A percentile compares a stretch with the other conserved stretches of the same genome.
These are phyloP conservation scores for Coccyzus lansbergi DNA, from an alignment of 2,797 vertebrate species.

Conservation along the genomic window DNA sequence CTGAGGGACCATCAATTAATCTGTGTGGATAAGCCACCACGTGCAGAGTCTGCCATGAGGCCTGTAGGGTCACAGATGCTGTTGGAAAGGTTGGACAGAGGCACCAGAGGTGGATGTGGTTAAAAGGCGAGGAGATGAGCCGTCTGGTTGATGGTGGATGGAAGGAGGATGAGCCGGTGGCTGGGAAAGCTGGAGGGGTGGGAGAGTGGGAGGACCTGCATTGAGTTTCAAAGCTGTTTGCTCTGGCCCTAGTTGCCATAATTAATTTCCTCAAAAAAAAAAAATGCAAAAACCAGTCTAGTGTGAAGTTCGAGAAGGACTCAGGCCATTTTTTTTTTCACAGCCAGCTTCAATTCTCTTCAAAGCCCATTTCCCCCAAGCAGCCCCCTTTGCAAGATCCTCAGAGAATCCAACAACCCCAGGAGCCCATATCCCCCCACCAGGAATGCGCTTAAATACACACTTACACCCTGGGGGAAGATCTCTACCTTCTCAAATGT, in stretches of 20 bases:
- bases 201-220: background rate
- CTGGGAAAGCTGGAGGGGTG: background rate
- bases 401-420: rapidly evolving
- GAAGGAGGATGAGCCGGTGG: background rate
- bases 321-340: background rate
- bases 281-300: background rate
- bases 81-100: background rate
- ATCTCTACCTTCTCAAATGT: background rate
- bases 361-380: background rate
- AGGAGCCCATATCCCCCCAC: background rate
- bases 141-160: background rate
- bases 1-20: background rate
- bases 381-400: background rate
- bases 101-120: background rate
- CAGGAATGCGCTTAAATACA: background rate
- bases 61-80: rapidly evolving
- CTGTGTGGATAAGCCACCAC: background rate
- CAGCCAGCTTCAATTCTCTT: background rate
- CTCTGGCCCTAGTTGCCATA: background rate
- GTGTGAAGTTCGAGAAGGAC: background rate
- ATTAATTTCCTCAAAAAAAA: background rate
- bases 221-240: background rate
- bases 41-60: background rate
- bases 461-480: rapidly evolving
- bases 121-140: background rate